These are phyloP conservation scores for Sapajus apella DNA, from an alignment of 2,113 vertebrate genomes.

Conservation along the genomic window DNA sequence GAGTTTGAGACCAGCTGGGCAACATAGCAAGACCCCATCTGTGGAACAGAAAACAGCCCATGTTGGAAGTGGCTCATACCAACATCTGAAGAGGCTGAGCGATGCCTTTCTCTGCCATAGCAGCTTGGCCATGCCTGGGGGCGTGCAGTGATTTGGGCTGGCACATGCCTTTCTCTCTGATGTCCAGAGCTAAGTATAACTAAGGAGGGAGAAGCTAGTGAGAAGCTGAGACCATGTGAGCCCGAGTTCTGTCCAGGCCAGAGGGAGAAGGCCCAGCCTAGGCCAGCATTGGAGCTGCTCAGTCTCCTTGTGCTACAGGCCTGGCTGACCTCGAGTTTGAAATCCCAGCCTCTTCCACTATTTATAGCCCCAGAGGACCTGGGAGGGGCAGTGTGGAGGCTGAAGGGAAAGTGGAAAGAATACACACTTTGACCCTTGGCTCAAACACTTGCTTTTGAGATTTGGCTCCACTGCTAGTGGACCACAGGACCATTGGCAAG, in stretches of 20 bases:
- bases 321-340: neutral
- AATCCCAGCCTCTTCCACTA: neutral
- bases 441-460: neutral
- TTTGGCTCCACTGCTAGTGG: neutral
- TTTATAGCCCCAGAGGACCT: neutral
- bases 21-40: too few relatives aligned
- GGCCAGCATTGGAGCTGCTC: neutral
- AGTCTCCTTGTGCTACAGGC: neutral
- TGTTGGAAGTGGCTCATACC: neutral
- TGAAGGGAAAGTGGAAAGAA: neutral
- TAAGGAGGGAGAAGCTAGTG: neutral
- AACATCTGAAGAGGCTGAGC: too few relatives aligned
- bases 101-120: rapidly evolving
- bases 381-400: neutral
- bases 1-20: too few relatives aligned
- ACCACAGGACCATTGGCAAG: neutral
- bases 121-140: neutral
- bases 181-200: constrained; percentile 12
- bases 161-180: constrained; percentile 1
- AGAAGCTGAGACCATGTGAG: constrained; percentile 16
- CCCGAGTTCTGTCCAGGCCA: neutral
- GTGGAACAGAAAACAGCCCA: too few relatives aligned
- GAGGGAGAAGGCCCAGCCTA: neutral
- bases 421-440: neutral
- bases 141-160: too few relatives aligned